These are phyloP conservation scores for Rhynchopsitta pachyrhyncha DNA, from an alignment of 2,113 vertebrate genomes.

Conservation along the genomic window DNA sequence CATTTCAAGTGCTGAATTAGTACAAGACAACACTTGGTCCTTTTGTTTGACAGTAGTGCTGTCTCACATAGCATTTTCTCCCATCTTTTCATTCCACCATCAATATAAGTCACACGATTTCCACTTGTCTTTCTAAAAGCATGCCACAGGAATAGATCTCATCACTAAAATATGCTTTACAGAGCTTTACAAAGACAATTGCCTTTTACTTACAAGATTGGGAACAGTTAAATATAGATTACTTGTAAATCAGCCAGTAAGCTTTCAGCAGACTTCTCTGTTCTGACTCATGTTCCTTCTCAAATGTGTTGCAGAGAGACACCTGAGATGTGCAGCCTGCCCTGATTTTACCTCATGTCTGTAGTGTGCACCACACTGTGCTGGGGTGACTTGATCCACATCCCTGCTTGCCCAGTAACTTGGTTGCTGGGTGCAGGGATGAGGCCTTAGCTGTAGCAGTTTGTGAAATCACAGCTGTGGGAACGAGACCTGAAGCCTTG, in stretches of 20 bases:
- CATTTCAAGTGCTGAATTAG: not conserved
- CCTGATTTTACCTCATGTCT: not conserved
- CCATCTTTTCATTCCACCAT: not conserved
- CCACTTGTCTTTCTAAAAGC: not conserved
- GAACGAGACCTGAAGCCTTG: not conserved
- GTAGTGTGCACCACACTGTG: fast-evolving
- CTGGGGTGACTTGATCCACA: not conserved
- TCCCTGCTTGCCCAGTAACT: not conserved
- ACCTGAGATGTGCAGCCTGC: not conserved
- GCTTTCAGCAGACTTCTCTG: not conserved
- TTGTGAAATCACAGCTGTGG: not conserved
- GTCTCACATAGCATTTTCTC: not conserved
- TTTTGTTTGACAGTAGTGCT: not conserved
- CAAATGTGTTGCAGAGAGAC: not conserved
- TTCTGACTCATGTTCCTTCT: not conserved
- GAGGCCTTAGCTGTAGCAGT: not conserved
- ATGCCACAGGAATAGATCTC: not conserved
- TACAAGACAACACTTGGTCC: not conserved
- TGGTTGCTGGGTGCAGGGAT: not conserved
- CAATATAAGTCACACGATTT: not conserved
- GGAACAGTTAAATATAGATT: not conserved
- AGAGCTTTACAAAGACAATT: not conserved
- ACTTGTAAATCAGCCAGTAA: not conserved
- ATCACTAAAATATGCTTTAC: not conserved
- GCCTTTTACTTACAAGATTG: not conserved